Evolutionary conservation across 2,888 invertebrate genomes (phyloP), one percentile per base, ranked within the genome.

Genomic region (Tanypteryx hageni): DNA sequence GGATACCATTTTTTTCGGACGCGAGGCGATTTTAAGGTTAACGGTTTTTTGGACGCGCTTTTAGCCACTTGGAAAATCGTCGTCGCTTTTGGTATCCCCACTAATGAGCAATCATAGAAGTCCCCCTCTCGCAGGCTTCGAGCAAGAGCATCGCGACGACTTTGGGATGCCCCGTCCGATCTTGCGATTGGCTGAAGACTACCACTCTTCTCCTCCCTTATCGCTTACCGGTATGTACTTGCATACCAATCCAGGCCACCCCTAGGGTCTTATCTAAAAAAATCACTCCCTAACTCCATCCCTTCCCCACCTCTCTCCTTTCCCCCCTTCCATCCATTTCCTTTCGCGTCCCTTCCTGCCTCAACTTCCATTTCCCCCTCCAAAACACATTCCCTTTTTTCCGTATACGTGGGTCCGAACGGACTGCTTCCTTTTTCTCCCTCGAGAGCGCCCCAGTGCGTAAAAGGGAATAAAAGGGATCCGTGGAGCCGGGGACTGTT

Each of bases 211-310:
- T 76, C 76, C 76, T 13, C 27, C 76, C 76, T 76, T 27, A 76
- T 76, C 76, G 76, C 76, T 76, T 76, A 76, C 76, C 76, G 76
- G 27, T 76, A 76, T 22, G 76, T 76, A 13, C 76, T 68, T 68
- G 68, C 68, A 68, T 68, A 18, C 18, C 68, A 68, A 22, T 68
- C 68, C 76, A 27, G 22, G 27, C n/a, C 27, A 27, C 76, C 76
- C 76, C 22, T 27, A 4, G 76, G 22, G 76, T 76, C 76, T 22
- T 64, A 16, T 64, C 64, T 76, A 22, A 76, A 27, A 44, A 76
- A 76, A 76, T 76, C n/a, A n/a, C n/a, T n/a, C n/a, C n/a, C n/a
- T n/a, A n/a, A n/a, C n/a, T n/a, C n/a, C 22, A 76, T 76, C 27
- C 22, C 76, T 27, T n/a, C 16, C n/a, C 68, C 22, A 5, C n/a